Base-by-base conservation (phyloP, 2,888 invertebrate species). In the Thereva nobilitata region DNA sequence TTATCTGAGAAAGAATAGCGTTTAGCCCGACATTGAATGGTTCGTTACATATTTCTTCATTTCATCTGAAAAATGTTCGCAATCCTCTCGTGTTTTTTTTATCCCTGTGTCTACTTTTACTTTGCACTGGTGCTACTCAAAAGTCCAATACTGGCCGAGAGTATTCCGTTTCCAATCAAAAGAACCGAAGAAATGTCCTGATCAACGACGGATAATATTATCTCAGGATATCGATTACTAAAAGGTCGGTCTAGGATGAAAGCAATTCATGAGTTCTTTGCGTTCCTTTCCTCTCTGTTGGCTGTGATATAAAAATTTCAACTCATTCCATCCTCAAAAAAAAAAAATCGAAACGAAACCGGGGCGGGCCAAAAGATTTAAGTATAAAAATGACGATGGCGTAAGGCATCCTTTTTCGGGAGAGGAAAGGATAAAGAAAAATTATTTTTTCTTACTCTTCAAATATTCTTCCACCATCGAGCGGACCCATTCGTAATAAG, bases 211-310 rank as follows among this genome's bases (percentile, higher is more conserved):
- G 64, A 64, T 64, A 64, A 64, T 64, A 64, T 64, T 64, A 64
- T 64, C 64, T 53, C 64, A 64, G 64, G 64, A 64, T 64, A 64
- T 64, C 64, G 64, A 64, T 64, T 64, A 64, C 64, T 53, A 53
- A 64, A 64, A 64, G 64, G 64, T 64, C 53, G 44, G 35, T 64
- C 52, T 64, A 64, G 64, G 64, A 64, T 64, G 53, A 64, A 64
- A 64, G 64, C 64, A 64, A 64, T 64, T 64, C 64, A 64, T 64
- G 64, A 64, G 64, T 64, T 64, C 53, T 53, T 42, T 64, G 44
- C 5, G 44, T 41, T 64, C 53, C n/a, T 53, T 37, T 44, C 53
- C 45, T 64, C 50, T 52, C 64, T 53, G 44, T 50, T n/a, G 41
- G 53, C 37, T 53, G 44, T 53, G 53, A 44, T 53, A 64, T 52